Base-by-base conservation (phyloP, 2,113 vertebrate genomes). In the Lepidiolamprologus cunningtoni region DNA sequence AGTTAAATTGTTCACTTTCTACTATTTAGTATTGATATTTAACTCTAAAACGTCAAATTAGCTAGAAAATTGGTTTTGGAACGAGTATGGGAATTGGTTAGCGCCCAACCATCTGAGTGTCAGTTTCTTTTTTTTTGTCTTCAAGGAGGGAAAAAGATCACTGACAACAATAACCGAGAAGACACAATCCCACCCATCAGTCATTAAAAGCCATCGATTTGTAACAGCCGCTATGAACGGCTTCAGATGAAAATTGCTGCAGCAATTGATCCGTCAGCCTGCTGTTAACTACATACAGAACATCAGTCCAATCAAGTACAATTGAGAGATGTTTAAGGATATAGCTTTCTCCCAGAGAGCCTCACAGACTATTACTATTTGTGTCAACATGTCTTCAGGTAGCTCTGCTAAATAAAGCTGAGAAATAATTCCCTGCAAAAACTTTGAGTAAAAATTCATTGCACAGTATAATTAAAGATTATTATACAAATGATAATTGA, bases 161-260 rank as follows among this genome's bases (percentile, higher is more conserved):
- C n/a, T 80, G 66, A 80, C 89, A 92, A 84, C 81, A 90, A 94
- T 87, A 93, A 90, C 89, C 54, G 83, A 80, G 58, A 89, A 87
- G 85, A 89, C 80, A 68, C 40, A 40, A 81, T 53, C 81, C 85
- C 47, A 73, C 83, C 33, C 78, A 82, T 85, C 83, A 89, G 86
- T 91, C 89, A 92, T 94, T 91, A 91, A 94, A 93, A 89, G 53
- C 53, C 79, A 95, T 95, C 17, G 86, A 95, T 94, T 93, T 83
- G 89, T 71, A 93, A 89, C 87, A 92, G 86, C 54, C 16, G 16
- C 83, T 80, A 82, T 87, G 79, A 88, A 88, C 79, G 52, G 86
- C 89, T 89, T 89, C 85, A 93, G 91, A 88, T 91, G 88, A 92
- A 91, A 94, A 93, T 61, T 86, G 87, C 87, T 54, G 53, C 71